Evolutionary conservation across 2,888 invertebrate genomes (phyloP), one percentile per base, ranked within the genome.

Genomic region (Punctoribates punctum): DNA sequence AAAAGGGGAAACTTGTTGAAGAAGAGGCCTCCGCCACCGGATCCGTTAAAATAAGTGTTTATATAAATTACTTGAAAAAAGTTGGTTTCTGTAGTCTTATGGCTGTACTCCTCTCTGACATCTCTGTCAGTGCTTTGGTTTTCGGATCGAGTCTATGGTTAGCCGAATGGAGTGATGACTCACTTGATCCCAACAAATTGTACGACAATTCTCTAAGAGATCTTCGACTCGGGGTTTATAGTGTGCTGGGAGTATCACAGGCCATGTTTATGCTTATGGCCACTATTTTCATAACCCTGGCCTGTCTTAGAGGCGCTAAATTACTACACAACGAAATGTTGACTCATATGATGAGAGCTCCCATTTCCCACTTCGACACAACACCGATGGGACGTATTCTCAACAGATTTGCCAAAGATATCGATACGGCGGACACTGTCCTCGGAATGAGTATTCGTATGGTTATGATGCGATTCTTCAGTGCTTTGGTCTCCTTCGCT

Each of bases 241-340:
- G 85, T 8, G 82, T 78, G 1, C 79, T 85, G 8, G 84, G 85
- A 20, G 77, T 82, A 76, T 81, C 81, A 25, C 84, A 84, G 81
- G 62, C 72, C 8, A n/a, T 77, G 0, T 67, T 65, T 46, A 60
- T 25, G 13, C 34, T 77, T 11, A 34, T 70, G 11, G 76, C 77
- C 6, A 77, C 75, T 6, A 42, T 77, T 20, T 38, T 60, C 0
- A 42, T 84, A 83, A 80, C 83, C 82, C 73, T 82, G 80, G 62
- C 84, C 81, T 87, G 90, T 83, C 85, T 92, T 82, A 88, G 88
- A 82, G 79, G 78, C 11, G 88, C 88, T 1, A 77, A 75, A 25
- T 67, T 79, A 46, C 78, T 81, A 6, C 81, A 81, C 67, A 78
- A 79, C 57, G 76, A 76, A 48, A 76, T 76, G 76, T 20, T 80